Conservation (phyloP, 2,113 vertebrate genomes). For the Paradoxurus hermaphroditus region DNA sequence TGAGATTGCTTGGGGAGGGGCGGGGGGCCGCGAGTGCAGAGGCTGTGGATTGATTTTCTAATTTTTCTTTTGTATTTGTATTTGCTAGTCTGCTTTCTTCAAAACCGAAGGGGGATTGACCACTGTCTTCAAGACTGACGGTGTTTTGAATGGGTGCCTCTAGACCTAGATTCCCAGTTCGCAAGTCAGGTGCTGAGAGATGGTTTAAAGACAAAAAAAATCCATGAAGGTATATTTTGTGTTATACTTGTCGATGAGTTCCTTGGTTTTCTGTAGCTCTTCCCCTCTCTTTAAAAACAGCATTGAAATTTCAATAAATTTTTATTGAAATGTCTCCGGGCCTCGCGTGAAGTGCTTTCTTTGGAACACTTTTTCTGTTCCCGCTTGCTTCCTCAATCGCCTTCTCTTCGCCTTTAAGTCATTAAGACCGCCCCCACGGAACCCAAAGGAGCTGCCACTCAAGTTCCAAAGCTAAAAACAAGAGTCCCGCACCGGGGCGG, state of each 20-base stretch:
- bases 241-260: slow-evolving; percentile 89
- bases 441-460: slow-evolving; percentile 62
- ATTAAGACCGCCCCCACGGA: slow-evolving; percentile 54
- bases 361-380: neutral
- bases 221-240: slow-evolving; percentile 93
- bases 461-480: slow-evolving; percentile 65
- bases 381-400: neutral
- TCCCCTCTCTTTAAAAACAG: slow-evolving; percentile 84
- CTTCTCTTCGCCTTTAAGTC: slow-evolving; percentile 63
- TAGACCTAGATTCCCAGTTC: slow-evolving; percentile 30
- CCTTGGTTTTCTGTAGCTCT: slow-evolving; percentile 86
- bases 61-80: slow-evolving; percentile 76
- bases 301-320: slow-evolving; percentile 95
- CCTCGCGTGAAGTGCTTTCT: slow-evolving; percentile 76
- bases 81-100: slow-evolving; percentile 63
- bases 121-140: slow-evolving; percentile 74
- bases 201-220: slow-evolving; percentile 83
- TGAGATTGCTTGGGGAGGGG: neutral
- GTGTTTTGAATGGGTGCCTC: slow-evolving; percentile 76
- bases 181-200: slow-evolving; percentile 65
- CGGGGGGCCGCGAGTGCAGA: neutral
- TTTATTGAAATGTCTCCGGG: slow-evolving; percentile 85
- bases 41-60: slow-evolving; percentile 61
- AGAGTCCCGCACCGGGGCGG: slow-evolving; percentile 35
- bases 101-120: slow-evolving; percentile 66